A percentile compares a stretch with the other conserved stretches of the same genome.
phyloP scores from a whole-genome alignment of 1,140 invertebrate species.

The Nasonia vitripennis region DNA sequence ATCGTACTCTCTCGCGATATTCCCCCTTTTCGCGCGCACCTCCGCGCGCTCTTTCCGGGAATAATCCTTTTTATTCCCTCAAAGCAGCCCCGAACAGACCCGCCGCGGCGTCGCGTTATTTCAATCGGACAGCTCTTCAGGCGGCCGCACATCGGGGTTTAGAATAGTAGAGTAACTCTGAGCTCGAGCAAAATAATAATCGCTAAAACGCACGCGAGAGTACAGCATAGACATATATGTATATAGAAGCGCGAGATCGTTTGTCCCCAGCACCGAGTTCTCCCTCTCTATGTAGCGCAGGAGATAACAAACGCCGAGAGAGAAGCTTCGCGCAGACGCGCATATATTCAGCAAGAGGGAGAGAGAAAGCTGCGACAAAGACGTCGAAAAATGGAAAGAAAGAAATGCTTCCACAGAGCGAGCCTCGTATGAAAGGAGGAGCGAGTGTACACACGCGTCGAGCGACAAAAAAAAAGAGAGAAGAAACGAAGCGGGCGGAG shows the following conservation, averaged over 20 bases:
- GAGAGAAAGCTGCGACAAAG: conserved; percentile 15
- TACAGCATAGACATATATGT: too few species aligned
- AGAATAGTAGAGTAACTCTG: too few species aligned
- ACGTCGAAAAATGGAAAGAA: conserved; percentile 41
- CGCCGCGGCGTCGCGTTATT: too few species aligned
- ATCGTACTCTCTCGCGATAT: conserved; percentile 25
- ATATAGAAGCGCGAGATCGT: conserved; percentile 35
- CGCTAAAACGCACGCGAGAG: background rate
- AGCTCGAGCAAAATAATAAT: background rate
- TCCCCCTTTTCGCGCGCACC: background rate
- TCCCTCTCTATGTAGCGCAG: background rate
- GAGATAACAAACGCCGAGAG: background rate
- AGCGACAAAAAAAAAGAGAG: conserved; percentile 12
- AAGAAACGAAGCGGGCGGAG: conserved; percentile 35
- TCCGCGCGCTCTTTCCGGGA: conserved; percentile 16
- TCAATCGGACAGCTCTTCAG: too few species aligned
- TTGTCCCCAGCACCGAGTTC: background rate
- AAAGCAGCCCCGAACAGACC: too few species aligned
- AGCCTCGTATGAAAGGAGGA: conserved; percentile 22
- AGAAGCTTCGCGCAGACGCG: background rate
- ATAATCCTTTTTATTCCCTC: conserved; percentile 33
- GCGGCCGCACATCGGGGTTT: too few species aligned
- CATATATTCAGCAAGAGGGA: background rate
- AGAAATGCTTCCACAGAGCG: conserved; percentile 48
- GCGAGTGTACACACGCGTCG: background rate